These are phyloP conservation scores for Lasioglossum vierecki DNA, from an alignment of 2,888 invertebrate species.

Conservation along the genomic window DNA sequence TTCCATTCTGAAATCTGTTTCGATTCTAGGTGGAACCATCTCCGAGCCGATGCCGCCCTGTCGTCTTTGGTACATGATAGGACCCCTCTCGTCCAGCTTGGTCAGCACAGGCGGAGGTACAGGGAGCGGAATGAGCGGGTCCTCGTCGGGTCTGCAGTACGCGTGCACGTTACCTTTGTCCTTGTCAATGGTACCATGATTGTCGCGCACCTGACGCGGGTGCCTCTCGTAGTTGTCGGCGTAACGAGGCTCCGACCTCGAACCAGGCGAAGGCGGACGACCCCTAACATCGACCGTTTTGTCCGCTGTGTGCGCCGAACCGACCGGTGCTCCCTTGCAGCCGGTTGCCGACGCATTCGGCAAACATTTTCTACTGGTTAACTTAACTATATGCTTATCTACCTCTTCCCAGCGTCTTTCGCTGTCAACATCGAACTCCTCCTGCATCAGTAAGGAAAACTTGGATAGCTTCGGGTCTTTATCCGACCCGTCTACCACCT, in stretches of 20 bases:
- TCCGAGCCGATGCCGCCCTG: conserved; percentile 33
- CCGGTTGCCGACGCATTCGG: conserved; percentile 7
- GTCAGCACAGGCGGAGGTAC: background rate
- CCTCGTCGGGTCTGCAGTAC: conserved; percentile 52
- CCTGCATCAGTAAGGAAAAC: conserved; percentile 34
- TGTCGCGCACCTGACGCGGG: conserved; percentile 66
- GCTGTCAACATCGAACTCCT: conserved; percentile 68
- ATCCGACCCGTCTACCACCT: background rate
- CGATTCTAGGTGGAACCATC: conserved; percentile 37
- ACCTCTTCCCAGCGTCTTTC: conserved; percentile 75
- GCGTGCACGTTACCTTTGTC: conserved; percentile 41
- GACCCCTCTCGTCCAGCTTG: conserved; percentile 50
- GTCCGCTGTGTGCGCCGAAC: conserved; percentile 19
- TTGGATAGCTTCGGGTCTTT: conserved; percentile 58
- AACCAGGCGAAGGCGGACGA: conserved; percentile 40
- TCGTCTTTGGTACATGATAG: conserved; percentile 61
- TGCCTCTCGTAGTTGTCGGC: conserved; percentile 79
- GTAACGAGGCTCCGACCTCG: conserved; percentile 70
- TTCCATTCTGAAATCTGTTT: conserved; percentile 57
- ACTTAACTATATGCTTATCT: conserved; percentile 77
- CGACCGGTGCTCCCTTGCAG: conserved; percentile 27
- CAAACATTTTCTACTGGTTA: conserved; percentile 60
- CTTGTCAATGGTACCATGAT: conserved; percentile 36
- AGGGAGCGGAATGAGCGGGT: conserved; percentile 19
- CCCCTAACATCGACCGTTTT: conserved; percentile 33